Evolutionary conservation across 1,140 invertebrate genomes (phyloP), one percentile per base, ranked within the genome.

Genomic region (Saccostrea echinata): DNA sequence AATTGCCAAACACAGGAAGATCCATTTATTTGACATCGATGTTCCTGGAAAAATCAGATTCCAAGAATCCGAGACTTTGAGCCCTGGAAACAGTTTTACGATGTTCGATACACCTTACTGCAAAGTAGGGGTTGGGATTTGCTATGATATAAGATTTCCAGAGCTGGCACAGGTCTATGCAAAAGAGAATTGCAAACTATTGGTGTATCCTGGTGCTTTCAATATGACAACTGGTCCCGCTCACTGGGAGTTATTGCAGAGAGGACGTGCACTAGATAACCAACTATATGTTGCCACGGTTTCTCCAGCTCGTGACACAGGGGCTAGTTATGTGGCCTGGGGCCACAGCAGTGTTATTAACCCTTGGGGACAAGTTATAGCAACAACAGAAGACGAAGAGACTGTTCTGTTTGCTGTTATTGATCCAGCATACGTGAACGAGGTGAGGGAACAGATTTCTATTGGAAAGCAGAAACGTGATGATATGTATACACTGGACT

Each of bases 21-120:
- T 98, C 92, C 98, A 99, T 95, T 96, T 99, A 51, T 99, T 99
- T 95, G 98, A 99, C 95, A 98, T 99, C 93, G 97, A 99, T 92
- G 97, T 99, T 84, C 98, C 98, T 82, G 97, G 97, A 33, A 97
- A 98, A 94, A 98, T 99, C 57, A 97, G 96, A n/a, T 99, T 99
- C 92, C 97, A 98, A 93, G 98, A 99, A 94, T 99, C 98, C 0
- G 97, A 98, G 90, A 96, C 97, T 0, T 93, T 99, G 0, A 96
- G 96, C 85, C 95, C 97, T 1, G 98, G 98, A 4, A 96, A 97
- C 92, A 93, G 96, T 0, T 95, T 98, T 24, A 97, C 97, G 0
- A 97, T 95, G 0, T 97, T 99, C 93, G 95, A 97, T 30, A 96
- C 97, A 16, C 91, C 96, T 84, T 96, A 96, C 4, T 97, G 97